These are phyloP conservation scores for Nasonia giraulti DNA, from an alignment of 1,140 invertebrate genomes.

Conservation along the genomic window DNA sequence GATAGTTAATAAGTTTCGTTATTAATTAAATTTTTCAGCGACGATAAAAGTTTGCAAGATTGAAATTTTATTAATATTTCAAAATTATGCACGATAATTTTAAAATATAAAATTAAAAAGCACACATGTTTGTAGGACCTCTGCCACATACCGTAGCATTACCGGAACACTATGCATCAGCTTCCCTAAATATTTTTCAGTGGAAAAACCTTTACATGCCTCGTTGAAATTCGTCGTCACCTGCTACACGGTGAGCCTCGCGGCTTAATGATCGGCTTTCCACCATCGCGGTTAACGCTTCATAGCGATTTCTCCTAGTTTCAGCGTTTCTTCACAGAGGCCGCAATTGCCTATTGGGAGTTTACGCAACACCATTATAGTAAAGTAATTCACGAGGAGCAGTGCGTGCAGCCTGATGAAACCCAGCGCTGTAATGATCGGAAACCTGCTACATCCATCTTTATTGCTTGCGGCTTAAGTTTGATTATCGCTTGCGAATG, in stretches of 20 bases:
- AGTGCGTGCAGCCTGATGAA: background rate
- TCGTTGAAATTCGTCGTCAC: background rate
- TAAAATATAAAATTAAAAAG: too few relatives aligned
- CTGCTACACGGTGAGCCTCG: slow-evolving; percentile 3
- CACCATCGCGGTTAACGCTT: background rate
- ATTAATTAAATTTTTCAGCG: too few relatives aligned
- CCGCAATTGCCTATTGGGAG: background rate
- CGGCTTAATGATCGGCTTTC: background rate
- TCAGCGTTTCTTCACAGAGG: slow-evolving; percentile 6
- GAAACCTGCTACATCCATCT: background rate
- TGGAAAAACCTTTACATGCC: background rate
- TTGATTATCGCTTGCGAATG: too few relatives aligned
- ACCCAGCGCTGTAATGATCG: background rate
- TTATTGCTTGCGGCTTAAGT: background rate
- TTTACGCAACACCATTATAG: slow-evolving; percentile 8
- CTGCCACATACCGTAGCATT: too few relatives aligned
- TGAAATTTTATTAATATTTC: too few relatives aligned
- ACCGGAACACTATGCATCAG: too few relatives aligned
- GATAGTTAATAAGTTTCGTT: too few relatives aligned
- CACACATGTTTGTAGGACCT: too few relatives aligned
- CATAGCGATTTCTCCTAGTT: slow-evolving; percentile 25
- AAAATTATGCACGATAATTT: too few relatives aligned
- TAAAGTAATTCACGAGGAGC: background rate
- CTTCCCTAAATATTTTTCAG: too few relatives aligned
- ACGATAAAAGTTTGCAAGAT: too few relatives aligned